These are phyloP conservation scores for Pseudomyrmex cubaensis DNA, from an alignment of 1,140 invertebrate genomes.

Conservation along the genomic window DNA sequence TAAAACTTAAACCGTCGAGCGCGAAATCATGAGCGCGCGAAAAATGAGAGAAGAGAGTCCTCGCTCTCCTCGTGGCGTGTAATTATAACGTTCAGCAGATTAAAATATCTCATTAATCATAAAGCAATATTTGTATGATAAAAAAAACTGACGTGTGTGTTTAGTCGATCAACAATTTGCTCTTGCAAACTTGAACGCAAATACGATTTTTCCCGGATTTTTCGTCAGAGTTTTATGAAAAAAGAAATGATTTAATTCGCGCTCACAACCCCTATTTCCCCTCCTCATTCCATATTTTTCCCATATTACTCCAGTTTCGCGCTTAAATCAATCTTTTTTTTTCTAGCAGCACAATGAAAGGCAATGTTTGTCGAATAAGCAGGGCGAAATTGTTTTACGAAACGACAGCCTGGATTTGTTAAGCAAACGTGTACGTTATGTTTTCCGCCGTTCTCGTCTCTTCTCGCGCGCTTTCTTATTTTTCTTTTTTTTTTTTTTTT, in stretches of 20 bases:
- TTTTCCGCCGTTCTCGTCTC: too few relatives aligned
- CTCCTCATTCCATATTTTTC: too few relatives aligned
- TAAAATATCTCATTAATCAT: neutral
- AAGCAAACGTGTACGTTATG: neutral
- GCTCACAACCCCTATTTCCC: too few relatives aligned
- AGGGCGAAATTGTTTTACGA: constrained; percentile 38
- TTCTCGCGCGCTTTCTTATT: too few relatives aligned
- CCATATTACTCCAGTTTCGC: neutral
- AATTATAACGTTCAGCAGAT: constrained; percentile 20
- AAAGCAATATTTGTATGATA: too few relatives aligned
- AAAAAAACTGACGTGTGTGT: too few relatives aligned
- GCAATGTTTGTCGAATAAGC: constrained; percentile 49
- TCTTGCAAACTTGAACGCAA: too few relatives aligned
- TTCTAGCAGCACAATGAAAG: constrained; percentile 15
- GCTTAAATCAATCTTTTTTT: constrained; percentile 10
- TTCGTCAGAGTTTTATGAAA: too few relatives aligned
- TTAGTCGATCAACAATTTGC: too few relatives aligned
- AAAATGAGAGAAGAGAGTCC: neutral
- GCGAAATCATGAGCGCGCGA: constrained; percentile 6
- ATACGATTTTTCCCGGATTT: too few relatives aligned
- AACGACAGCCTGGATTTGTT: constrained; percentile 42
- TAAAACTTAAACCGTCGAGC: constrained; percentile 35
- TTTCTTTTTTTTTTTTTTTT: neutral
- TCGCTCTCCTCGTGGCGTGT: neutral
- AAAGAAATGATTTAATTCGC: too few relatives aligned